These are phyloP conservation scores for Chinchilla lanigera DNA, from an alignment of 2,113 vertebrate species.

Conservation along the genomic window DNA sequence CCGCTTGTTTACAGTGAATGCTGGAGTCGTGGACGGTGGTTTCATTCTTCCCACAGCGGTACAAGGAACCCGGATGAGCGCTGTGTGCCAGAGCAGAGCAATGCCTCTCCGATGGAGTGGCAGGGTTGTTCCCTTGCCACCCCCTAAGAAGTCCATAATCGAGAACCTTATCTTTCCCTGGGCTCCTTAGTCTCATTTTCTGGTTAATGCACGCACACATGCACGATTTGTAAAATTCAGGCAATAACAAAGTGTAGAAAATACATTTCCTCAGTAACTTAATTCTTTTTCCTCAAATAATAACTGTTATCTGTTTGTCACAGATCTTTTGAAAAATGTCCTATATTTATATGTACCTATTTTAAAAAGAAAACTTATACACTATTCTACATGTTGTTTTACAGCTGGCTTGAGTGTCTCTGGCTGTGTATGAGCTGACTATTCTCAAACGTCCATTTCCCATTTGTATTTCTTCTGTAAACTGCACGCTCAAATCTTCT, in stretches of 20 bases:
- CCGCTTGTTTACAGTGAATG: not conserved
- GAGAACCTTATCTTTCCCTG: not conserved
- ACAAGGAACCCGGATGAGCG: not conserved
- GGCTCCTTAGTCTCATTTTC: not conserved
- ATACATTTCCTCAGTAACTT: not conserved
- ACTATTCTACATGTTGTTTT: not conserved
- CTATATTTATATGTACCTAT: not conserved
- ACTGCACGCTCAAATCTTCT: not conserved
- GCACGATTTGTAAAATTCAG: not conserved
- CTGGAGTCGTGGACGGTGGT: not conserved
- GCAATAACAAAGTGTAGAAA: not conserved
- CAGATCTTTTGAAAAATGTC: not conserved
- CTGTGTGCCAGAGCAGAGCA: not conserved
- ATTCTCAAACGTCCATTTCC: not conserved
- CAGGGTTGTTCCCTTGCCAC: not conserved
- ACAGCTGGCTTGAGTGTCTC: not conserved
- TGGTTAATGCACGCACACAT: not conserved
- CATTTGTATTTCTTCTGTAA: conserved; percentile 28
- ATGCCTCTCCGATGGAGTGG: not conserved
- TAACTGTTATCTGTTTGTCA: not conserved
- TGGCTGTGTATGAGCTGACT: not conserved
- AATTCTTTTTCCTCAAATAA: not conserved
- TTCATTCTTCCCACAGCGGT: not conserved
- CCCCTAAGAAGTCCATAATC: not conserved
- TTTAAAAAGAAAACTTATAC: not conserved